These are phyloP conservation scores for Cylas formicarius DNA, from an alignment of 1,140 invertebrate genomes.

Conservation along the genomic window DNA sequence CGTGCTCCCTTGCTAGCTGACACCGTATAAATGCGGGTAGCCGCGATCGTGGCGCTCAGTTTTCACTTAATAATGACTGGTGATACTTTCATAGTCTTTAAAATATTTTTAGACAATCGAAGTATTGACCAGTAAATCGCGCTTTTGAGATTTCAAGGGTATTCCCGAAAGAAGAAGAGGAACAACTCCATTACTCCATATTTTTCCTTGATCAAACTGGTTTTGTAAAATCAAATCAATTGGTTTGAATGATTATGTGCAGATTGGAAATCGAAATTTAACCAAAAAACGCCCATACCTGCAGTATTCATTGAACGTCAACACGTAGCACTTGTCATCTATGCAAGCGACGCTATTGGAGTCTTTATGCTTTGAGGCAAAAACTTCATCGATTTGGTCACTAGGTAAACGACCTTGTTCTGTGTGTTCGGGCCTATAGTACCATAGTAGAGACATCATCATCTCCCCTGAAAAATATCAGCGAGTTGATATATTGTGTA, in stretches of 20 bases:
- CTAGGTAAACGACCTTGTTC: constrained; percentile 72
- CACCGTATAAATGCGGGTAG: no score
- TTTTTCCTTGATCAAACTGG: no score
- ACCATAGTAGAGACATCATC: constrained; percentile 96
- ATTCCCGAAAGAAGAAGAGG: not conserved
- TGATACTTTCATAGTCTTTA: no score
- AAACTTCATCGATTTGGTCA: constrained; percentile 85
- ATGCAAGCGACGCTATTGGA: constrained; percentile 95
- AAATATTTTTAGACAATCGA: no score
- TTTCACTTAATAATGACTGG: no score
- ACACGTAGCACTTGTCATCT: constrained; percentile 95
- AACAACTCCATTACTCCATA: not conserved
- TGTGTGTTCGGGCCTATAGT: constrained; percentile 95
- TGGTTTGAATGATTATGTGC: no score
- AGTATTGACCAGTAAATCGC: no score
- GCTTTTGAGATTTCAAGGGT: not conserved
- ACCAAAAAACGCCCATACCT: no score
- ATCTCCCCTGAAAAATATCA: constrained; percentile 69
- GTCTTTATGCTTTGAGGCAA: constrained; percentile 89
- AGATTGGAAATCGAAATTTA: no score
- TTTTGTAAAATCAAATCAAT: no score
- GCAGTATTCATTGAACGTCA: constrained; percentile 95
- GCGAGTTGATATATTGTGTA: not conserved
- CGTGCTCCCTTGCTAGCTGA: no score
- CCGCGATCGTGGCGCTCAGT: no score